phyloP scores from a whole-genome alignment of 1,140 invertebrate species.

The Drosophila persimilis region DNA sequence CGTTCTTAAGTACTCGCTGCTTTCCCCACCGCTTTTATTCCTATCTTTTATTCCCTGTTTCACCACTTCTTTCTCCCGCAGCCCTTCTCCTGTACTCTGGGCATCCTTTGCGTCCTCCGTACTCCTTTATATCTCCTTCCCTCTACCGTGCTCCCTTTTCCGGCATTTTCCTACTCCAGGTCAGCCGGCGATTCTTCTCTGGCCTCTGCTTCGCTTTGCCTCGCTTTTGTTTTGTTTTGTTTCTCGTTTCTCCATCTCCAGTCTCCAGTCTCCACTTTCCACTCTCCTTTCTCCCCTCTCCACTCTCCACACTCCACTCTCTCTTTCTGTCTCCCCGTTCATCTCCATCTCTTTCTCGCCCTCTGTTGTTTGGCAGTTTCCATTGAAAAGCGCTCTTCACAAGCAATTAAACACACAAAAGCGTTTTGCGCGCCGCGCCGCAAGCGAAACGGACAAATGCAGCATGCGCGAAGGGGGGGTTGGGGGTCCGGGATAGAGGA shows the following conservation, averaged over 20 bases:
- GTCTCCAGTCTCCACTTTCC: conserved; percentile 9
- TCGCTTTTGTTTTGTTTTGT: conserved; percentile 25
- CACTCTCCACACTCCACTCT: too few species aligned
- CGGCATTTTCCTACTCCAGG: conserved; percentile 34
- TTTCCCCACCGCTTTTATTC: too few species aligned
- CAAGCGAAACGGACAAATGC: conserved; percentile 59
- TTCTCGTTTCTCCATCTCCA: conserved; percentile 8
- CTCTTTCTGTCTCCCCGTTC: not conserved
- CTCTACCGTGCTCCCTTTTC: conserved; percentile 1
- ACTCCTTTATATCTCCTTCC: not conserved
- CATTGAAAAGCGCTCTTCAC: conserved; percentile 80
- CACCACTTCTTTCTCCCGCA: too few species aligned
- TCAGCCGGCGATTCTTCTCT: conserved; percentile 10
- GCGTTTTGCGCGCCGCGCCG: conserved; percentile 72
- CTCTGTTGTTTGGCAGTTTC: conserved; percentile 59
- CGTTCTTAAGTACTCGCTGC: too few species aligned
- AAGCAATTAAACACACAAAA: conserved; percentile 82
- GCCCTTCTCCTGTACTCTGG: not conserved
- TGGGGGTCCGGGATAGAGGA: too few species aligned
- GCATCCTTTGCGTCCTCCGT: too few species aligned
- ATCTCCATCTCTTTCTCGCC: conserved; percentile 18
- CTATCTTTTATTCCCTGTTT: not conserved
- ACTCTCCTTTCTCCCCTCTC: not conserved
- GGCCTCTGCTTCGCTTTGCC: conserved; percentile 34
- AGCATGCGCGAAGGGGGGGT: conserved; percentile 1